Evolutionary conservation across 2,113 vertebrate species (phyloP).

Genomic region (Uria lomvia): DNA sequence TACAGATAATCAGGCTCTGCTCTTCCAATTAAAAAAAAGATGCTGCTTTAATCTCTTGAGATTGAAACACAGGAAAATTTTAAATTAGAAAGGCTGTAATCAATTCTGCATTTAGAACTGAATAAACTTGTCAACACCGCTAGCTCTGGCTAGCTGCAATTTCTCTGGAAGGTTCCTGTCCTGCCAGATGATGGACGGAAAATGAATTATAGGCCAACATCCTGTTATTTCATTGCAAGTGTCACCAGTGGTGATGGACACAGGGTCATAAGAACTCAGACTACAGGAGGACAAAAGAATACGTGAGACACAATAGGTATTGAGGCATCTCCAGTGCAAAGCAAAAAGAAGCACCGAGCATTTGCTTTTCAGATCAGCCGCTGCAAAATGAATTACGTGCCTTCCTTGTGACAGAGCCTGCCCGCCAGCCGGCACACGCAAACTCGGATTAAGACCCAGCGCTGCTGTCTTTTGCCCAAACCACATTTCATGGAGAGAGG

Average conservation of each 20-base stretch:
- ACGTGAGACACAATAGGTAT: neutral
- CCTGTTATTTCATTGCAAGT: neutral
- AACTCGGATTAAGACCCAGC: too few relatives aligned
- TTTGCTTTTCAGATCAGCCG: neutral
- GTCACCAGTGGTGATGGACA: neutral
- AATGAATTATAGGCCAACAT: neutral
- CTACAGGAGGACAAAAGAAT: neutral
- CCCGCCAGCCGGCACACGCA: fast-evolving
- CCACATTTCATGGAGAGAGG: neutral
- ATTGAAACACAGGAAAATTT: neutral
- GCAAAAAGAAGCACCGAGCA: neutral
- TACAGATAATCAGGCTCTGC: too few relatives aligned
- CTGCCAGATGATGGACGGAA: neutral
- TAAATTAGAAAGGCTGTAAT: neutral
- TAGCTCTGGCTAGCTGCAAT: neutral
- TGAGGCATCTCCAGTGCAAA: neutral
- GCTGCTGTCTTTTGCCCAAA: fast-evolving
- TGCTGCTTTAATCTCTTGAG: neutral
- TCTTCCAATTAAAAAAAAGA: neutral
- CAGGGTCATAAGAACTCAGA: neutral
- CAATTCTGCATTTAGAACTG: neutral
- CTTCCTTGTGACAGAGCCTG: neutral
- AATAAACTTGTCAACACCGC: neutral
- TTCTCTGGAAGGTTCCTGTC: neutral
- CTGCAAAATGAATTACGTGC: fast-evolving